Evolutionary conservation across 2,888 invertebrate species (phyloP).

Genomic region (Phengaris alcon): DNA sequence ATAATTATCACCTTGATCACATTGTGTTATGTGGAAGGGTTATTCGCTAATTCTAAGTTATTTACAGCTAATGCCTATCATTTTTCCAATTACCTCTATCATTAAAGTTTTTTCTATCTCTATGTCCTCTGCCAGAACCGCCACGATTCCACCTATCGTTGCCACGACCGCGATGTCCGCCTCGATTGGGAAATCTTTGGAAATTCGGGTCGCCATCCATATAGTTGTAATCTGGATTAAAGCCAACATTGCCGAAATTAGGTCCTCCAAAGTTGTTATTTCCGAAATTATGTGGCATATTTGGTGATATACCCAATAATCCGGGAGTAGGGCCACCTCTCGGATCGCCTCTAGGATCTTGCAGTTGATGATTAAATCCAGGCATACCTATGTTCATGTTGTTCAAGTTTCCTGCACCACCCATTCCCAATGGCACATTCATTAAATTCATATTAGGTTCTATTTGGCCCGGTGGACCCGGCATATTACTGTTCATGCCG

Average conservation of each 20-base stretch:
- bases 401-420: conserved; percentile 49
- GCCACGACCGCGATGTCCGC: conserved; percentile 67
- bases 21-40: conserved; percentile 62
- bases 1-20: conserved; percentile 69
- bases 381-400: conserved; percentile 61
- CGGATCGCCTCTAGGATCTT: conserved; percentile 69
- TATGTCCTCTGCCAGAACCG: conserved; percentile 67
- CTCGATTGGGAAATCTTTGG: conserved; percentile 66
- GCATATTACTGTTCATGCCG: conserved; percentile 57
- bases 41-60: conserved; percentile 32
- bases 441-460: conserved; percentile 68
- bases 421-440: conserved; percentile 70
- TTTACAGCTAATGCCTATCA: conserved; percentile 69
- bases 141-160: conserved; percentile 73
- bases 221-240: conserved; percentile 67
- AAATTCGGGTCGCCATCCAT: conserved; percentile 69
- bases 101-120: conserved; percentile 72
- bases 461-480: conserved; percentile 51
- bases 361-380: conserved; percentile 63
- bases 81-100: conserved; percentile 76
- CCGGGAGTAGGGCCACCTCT: conserved; percentile 76
- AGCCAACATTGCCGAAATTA: conserved; percentile 69
- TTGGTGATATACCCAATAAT: conserved; percentile 78
- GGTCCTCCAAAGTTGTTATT: conserved; percentile 60
- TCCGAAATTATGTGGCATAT: conserved; percentile 74